Base-by-base conservation (phyloP, 2,113 vertebrate species). In the Hyla sarda region DNA sequence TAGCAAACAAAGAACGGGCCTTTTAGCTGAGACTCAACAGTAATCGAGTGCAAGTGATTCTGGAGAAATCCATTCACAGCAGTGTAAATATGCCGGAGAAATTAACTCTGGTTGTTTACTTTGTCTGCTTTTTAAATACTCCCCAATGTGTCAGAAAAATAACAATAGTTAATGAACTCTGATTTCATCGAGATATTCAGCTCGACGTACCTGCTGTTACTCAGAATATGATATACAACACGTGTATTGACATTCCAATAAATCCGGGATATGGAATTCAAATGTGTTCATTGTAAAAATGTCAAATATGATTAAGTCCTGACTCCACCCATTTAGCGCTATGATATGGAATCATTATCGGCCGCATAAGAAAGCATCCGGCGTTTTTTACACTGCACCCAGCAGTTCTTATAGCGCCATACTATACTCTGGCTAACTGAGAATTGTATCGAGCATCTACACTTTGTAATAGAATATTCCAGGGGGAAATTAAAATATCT, bases 401-500 rank as follows among this genome's bases (percentile, higher is more conserved):
- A 52, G 56, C 37, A 11, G 16, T 19, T 62, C 32, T 45, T 47
- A 47, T 47, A 25, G 32, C 41, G 56, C 34, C 21, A 62, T 62
- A 34, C 11, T 37, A 17, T 1, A 30, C 19, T 79, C 54, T 32
- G 2, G 2, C 10, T 54, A 56, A 12, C 16, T 54, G 16, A 34
- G 62, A 62, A 80, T 62, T 25, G 21, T 25, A 79, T 58, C 17
- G 17, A 62, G 56, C n/a, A 37, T 80, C 28, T 19, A 30, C 78
- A 65, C 13, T 62, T 28, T 65, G 34, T 81, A 37, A 62, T 19
- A 81, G 12, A 47, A 81, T n/a, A 81, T 81, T 81, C 56, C 56
- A 19, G 8, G 14, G 78, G 78, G 78, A 81, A 81, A 81, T 81
- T 81, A 81, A 81, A 81, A 65, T 65, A 81, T 60, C 34, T 81